Evolutionary conservation across 2,888 invertebrate genomes (phyloP), one percentile per base, ranked within the genome.

Genomic region (Digitonthophagus gazella): DNA sequence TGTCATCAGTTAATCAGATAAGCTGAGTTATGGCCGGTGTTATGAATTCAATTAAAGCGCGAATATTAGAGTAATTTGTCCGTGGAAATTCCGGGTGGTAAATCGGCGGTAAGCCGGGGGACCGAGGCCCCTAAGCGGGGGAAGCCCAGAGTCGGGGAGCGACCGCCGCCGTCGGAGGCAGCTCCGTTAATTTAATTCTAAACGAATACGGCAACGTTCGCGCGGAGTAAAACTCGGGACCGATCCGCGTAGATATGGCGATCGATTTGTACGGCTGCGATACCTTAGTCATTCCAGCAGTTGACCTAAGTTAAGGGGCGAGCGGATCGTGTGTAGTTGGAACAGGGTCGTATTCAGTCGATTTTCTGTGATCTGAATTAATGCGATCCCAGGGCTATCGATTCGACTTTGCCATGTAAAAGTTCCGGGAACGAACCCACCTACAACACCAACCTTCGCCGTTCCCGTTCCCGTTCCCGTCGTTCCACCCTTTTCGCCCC

Each of bases 261-360:
- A 61, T 61, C 61, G 61, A 61, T 61, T 61, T 61, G 16, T 18
- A 61, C 61, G 18, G 61, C 20, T 5, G 61, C 61, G 61, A 61
- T 61, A 61, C 61, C 61, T 61, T 61, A 61, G 61, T 61, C 61
- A 61, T 61, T 61, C 61, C 61, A 61, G 61, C 61, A 61, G 61
- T 61, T 61, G 61, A 61, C 61, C 61, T 61, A 61, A 61, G 18
- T 61, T 61, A 61, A 61, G 61, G 61, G 20, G 61, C 18, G 61
- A 61, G 61, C 19, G 19, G 61, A 61, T 61, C 61, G 61, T 61
- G 61, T 61, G 61, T 61, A 61, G 61, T 61, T 19, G 18, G 61
- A 61, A 61, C 61, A 61, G 61, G 61, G 61, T 19, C 19, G 61
- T 61, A 61, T 61, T 61, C 61, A 61, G 61, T 61, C 18, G 61